These are phyloP conservation scores for Phymanthus crucifer DNA, from an alignment of 92 coral and sea anemone species.

Conservation along the genomic window DNA sequence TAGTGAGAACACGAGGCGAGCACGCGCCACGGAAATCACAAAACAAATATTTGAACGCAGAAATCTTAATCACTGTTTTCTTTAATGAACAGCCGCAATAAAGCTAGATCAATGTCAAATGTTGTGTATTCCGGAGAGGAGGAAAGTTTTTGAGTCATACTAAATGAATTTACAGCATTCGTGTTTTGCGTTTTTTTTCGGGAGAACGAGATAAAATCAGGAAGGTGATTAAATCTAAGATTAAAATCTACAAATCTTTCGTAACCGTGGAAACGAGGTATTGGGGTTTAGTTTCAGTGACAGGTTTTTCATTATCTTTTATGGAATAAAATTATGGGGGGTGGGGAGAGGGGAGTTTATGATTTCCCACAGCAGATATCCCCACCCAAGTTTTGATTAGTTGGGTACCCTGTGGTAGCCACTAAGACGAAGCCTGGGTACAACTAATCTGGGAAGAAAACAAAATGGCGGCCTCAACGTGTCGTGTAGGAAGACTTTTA, in stretches of 20 bases:
- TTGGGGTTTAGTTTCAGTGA: no score
- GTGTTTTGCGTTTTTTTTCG: not conserved
- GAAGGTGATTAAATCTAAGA: not conserved
- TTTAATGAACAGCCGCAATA: not conserved
- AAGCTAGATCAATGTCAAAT: not conserved
- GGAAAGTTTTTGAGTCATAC: not conserved
- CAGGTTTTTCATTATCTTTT: no score
- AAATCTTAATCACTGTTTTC: not conserved
- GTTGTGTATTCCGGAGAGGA: not conserved
- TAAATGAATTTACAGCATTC: not conserved
- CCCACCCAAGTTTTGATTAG: not conserved
- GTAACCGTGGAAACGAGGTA: no score
- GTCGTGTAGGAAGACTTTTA: conserved; percentile 19
- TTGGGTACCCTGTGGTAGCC: conserved; percentile 14
- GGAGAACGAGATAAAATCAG: not conserved
- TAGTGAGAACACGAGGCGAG: not conserved
- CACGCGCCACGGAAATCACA: not conserved
- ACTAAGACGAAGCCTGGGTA: not conserved
- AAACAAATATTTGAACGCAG: not conserved
- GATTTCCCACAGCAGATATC: not conserved
- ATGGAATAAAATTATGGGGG: not conserved
- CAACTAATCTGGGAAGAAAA: not conserved
- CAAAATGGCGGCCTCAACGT: conserved; percentile 52
- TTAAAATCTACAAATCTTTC: no score
- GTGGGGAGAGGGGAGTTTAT: not conserved